These are phyloP conservation scores for Acanthosoma haemorrhoidale DNA, from an alignment of 2,888 invertebrate species.

Conservation along the genomic window DNA sequence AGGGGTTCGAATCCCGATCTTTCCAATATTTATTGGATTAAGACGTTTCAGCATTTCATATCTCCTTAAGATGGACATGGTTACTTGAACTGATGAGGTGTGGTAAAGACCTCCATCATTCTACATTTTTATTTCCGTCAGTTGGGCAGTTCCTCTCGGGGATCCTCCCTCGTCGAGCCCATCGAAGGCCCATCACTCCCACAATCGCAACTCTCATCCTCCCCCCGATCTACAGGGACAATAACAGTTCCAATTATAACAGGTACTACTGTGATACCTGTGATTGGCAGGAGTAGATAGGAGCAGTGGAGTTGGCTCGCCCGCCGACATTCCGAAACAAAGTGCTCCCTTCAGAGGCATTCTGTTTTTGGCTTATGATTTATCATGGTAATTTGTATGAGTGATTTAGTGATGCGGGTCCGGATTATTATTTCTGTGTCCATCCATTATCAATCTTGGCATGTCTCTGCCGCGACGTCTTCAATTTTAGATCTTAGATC, in stretches of 20 bases:
- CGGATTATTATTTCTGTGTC: conserved; percentile 12
- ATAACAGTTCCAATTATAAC: not conserved
- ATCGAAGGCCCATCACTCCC: too few species aligned
- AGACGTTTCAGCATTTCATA: too few species aligned
- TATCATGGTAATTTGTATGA: conserved; percentile 9
- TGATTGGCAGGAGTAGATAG: conserved; percentile 9
- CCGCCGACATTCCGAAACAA: conserved; percentile 12
- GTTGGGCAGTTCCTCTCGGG: too few species aligned
- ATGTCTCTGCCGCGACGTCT: conserved; percentile 2
- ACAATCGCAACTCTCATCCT: too few species aligned
- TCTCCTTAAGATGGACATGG: too few species aligned
- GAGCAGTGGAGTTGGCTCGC: too few species aligned
- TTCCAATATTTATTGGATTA: too few species aligned
- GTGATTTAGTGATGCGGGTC: not conserved
- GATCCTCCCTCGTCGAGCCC: not conserved
- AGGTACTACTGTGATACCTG: not conserved
- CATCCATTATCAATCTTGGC: conserved; percentile 12
- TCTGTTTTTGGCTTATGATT: conserved; percentile 14
- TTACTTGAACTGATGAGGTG: too few species aligned
- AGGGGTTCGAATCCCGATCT: too few species aligned
- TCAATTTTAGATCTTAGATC: not conserved
- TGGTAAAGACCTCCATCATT: too few species aligned
- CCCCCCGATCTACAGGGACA: not conserved
- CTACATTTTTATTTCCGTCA: too few species aligned
- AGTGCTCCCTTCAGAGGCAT: conserved; percentile 3